phyloP scores from a whole-genome alignment of 2,888 invertebrate genomes.

The Euproctis similis region DNA sequence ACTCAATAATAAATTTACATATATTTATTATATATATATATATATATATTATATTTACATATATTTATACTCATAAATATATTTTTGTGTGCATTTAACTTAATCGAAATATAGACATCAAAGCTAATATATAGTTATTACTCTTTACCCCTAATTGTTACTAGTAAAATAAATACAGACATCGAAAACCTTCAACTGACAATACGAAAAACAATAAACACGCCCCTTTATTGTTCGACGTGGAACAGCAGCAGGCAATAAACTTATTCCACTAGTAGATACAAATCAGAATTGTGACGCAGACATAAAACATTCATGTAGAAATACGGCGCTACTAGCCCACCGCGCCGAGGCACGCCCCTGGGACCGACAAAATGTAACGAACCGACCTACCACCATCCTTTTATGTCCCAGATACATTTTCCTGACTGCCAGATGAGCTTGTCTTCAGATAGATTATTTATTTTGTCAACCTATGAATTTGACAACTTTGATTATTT shows the following conservation, averaged over 20 bases:
- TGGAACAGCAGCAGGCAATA: conserved; percentile 41
- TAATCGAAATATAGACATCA: too few relatives aligned
- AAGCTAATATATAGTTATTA: too few relatives aligned
- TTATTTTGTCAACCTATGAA: conserved; percentile 47
- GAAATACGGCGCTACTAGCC: conserved; percentile 37
- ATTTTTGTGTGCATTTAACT: too few relatives aligned
- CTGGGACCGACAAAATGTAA: conserved; percentile 69
- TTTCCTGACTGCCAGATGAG: conserved; percentile 51
- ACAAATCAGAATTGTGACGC: conserved; percentile 69
- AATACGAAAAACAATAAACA: conserved; percentile 52
- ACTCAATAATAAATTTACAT: too few relatives aligned
- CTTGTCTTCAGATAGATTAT: conserved; percentile 61
- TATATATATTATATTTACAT: too few relatives aligned
- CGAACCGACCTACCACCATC: conserved; percentile 60
- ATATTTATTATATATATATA: too few relatives aligned
- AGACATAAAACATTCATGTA: conserved; percentile 65
- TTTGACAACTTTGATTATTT: too few relatives aligned
- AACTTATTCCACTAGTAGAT: conserved; percentile 50
- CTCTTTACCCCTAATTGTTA: too few relatives aligned
- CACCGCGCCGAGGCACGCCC: conserved; percentile 49
- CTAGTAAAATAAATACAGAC: conserved; percentile 26
- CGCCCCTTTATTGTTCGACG: conserved; percentile 43
- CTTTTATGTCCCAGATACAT: conserved; percentile 66
- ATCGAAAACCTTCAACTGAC: conserved; percentile 35
- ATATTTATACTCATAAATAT: too few relatives aligned